These are phyloP conservation scores for Drosophila longiperda DNA, from an alignment of 2,888 invertebrate species.

Conservation along the genomic window DNA sequence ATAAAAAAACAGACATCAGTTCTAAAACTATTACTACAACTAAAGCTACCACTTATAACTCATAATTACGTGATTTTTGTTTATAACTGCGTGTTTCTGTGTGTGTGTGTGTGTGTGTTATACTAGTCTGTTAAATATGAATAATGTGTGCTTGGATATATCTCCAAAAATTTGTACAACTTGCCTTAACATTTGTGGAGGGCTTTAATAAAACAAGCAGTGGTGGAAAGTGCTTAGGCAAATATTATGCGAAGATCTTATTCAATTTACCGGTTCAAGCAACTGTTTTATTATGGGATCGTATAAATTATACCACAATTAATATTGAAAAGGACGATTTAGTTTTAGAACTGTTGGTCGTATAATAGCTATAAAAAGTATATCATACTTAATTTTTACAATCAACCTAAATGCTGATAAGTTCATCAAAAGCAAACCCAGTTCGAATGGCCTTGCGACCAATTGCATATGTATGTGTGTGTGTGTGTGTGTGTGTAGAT, in stretches of 20 bases:
- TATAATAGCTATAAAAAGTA: background rate
- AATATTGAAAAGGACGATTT: conserved; percentile 5
- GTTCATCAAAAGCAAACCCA: background rate
- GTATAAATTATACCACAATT: background rate
- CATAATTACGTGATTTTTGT: conserved; percentile 27
- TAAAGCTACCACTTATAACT: conserved; percentile 26
- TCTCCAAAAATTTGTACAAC: conserved; percentile 11
- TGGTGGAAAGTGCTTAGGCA: background rate
- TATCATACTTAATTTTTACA: background rate
- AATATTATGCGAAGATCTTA: background rate
- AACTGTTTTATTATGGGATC: too few relatives aligned
- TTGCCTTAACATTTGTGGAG: background rate
- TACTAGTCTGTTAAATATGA: conserved; percentile 40
- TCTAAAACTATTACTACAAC: conserved; percentile 10
- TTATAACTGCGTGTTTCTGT: background rate
- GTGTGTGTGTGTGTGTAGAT: background rate
- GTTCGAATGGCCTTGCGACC: conserved; percentile 19
- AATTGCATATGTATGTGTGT: conserved; percentile 10
- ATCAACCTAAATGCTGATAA: background rate
- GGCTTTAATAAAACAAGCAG: background rate
- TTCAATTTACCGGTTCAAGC: background rate
- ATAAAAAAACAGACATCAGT: conserved; percentile 13
- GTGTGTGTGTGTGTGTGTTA: conserved; percentile 14
- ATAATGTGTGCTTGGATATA: conserved; percentile 29
- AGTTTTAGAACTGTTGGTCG: too few relatives aligned